Evolutionary conservation across 2,888 invertebrate species (phyloP).

Genomic region (Pediacus dermestoides): DNA sequence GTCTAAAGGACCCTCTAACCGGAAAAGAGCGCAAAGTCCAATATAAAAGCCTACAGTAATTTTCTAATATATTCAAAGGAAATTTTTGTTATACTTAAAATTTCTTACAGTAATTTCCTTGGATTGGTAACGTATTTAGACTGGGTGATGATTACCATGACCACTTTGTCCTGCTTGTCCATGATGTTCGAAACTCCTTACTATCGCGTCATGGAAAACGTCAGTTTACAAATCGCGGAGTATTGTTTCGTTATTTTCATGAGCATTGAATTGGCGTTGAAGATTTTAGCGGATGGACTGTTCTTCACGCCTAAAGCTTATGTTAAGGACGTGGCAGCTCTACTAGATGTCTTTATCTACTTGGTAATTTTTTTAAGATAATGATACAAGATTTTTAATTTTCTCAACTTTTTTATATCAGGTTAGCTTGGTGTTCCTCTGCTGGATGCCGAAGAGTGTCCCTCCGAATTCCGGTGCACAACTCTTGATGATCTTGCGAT

Average conservation of each 20-base stretch:
- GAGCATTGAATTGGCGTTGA: slow-evolving; percentile 93
- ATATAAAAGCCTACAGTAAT: slow-evolving; percentile 96
- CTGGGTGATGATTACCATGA: slow-evolving; percentile 99
- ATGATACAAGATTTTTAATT: slow-evolving; percentile 1
- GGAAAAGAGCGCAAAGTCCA: slow-evolving; percentile 96
- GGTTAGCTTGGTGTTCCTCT: slow-evolving; percentile 92
- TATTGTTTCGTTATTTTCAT: slow-evolving; percentile 97
- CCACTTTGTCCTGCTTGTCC: slow-evolving; percentile 93
- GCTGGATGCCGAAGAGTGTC: slow-evolving; percentile 93
- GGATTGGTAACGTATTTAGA: slow-evolving; percentile 98
- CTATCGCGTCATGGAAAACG: slow-evolving; percentile 90
- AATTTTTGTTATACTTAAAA: no score
- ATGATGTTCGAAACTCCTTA: slow-evolving; percentile 99
- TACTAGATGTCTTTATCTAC: slow-evolving; percentile 96
- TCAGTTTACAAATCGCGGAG: slow-evolving; percentile 91
- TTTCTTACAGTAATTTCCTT: slow-evolving; percentile 78
- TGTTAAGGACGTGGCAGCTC: slow-evolving; percentile 94
- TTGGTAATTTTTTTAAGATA: slow-evolving; percentile 53
- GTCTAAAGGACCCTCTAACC: slow-evolving; percentile 89
- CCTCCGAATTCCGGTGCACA: slow-evolving; percentile 93
- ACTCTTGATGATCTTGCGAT: slow-evolving; percentile 92
- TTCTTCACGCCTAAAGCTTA: slow-evolving; percentile 99
- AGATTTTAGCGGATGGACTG: slow-evolving; percentile 94
- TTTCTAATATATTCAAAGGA: no score
- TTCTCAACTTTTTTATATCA: slow-evolving; percentile 44